A percentile compares a stretch with the other conserved stretches of the same genome.
Evolutionary conservation across 2,888 invertebrate genomes (phyloP).

Genomic region (Eupithecia insigniata): DNA sequence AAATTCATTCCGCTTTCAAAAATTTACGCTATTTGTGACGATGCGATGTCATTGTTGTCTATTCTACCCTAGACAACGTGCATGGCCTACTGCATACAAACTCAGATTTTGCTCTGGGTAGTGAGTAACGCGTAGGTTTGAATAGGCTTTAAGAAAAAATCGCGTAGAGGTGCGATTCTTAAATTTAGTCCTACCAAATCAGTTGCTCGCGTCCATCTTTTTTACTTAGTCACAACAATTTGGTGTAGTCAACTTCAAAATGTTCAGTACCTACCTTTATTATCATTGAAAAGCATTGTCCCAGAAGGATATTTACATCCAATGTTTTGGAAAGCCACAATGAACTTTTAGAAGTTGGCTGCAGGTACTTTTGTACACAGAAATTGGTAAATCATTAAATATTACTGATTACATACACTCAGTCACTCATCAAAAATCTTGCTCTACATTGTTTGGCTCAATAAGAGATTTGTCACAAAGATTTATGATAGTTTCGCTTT

Average conservation of each 20-base stretch:
- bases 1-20: too few relatives aligned
- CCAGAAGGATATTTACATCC: not conserved
- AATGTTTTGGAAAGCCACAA: not conserved
- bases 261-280: not conserved
- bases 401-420: constrained; percentile 59
- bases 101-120: not conserved
- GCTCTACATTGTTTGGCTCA: constrained; percentile 51
- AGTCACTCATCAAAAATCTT: constrained; percentile 60
- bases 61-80: too few relatives aligned
- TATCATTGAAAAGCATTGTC: not conserved
- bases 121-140: too few relatives aligned
- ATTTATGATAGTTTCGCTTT: not conserved
- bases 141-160: not conserved
- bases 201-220: constrained; percentile 1
- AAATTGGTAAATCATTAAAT: constrained; percentile 44
- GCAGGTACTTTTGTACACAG: constrained; percentile 22
- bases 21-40: too few relatives aligned
- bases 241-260: not conserved
- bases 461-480: constrained; percentile 22
- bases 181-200: not conserved
- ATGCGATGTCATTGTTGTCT: too few relatives aligned
- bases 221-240: constrained; percentile 13
- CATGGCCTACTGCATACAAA: too few relatives aligned
- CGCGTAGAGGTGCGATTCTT: not conserved
- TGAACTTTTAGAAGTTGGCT: not conserved